Percentiles rank a stretch among this genome's conserved stretches.
These are phyloP conservation scores for Vanessa atalanta DNA, from an alignment of 1,140 invertebrate genomes.

Conservation along the genomic window DNA sequence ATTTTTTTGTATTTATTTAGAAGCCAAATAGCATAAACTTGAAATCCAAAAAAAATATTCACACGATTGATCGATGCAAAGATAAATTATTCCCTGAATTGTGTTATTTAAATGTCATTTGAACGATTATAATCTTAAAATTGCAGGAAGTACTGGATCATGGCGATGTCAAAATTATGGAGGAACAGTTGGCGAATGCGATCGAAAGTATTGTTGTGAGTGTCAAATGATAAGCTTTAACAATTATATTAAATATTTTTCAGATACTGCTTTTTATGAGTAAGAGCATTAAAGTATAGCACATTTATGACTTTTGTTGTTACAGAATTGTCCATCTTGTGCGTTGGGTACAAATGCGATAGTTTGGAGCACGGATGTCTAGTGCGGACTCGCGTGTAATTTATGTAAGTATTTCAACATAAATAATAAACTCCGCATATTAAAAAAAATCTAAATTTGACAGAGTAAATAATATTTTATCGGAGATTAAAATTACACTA, in stretches of 20 bases:
- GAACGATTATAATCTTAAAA: not conserved
- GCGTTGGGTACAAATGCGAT: constrained; percentile 78
- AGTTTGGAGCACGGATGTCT: constrained; percentile 79
- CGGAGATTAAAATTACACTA: too few species aligned
- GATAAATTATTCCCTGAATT: too few species aligned
- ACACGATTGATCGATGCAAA: too few species aligned
- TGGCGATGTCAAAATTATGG: constrained; percentile 77
- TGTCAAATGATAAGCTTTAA: constrained; percentile 28
- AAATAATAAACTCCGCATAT: too few species aligned
- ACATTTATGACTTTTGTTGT: constrained; percentile 28
- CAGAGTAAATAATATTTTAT: too few species aligned
- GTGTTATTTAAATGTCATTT: not conserved
- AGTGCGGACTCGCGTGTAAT: constrained; percentile 47
- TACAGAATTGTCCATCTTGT: constrained; percentile 79
- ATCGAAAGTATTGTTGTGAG: constrained; percentile 78
- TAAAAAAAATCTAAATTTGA: too few species aligned
- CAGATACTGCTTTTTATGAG: too few species aligned
- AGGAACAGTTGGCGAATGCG: constrained; percentile 75
- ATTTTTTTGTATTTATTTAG: too few species aligned
- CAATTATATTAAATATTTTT: not conserved
- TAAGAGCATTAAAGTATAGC: too few species aligned
- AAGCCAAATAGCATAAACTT: not conserved
- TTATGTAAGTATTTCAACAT: constrained; percentile 48
- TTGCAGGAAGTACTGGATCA: constrained; percentile 75
- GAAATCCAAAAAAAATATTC: too few species aligned